phyloP scores from a whole-genome alignment of 1,140 invertebrate species.

The Cheumatopsyche charites region DNA sequence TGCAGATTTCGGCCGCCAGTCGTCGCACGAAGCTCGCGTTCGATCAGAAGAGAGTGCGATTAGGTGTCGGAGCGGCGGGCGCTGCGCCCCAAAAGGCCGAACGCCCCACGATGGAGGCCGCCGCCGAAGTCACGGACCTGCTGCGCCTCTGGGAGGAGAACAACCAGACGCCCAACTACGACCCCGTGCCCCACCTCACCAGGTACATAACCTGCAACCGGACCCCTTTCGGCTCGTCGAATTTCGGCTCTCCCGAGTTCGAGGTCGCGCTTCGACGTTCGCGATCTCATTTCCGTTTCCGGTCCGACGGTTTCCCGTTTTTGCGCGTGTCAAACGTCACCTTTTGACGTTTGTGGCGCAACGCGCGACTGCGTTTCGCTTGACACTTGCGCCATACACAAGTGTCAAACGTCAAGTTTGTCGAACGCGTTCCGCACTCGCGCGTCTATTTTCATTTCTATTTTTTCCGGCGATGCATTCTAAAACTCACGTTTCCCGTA shows the following conservation, averaged over 20 bases:
- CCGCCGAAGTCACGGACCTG: conserved; percentile 67
- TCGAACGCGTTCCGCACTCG: no score
- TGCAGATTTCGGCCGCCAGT: no score
- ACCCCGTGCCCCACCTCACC: conserved; percentile 71
- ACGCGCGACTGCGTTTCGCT: no score
- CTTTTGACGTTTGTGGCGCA: no score
- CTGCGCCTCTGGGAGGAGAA: conserved; percentile 78
- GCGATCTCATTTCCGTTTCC: not conserved
- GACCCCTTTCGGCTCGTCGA: not conserved
- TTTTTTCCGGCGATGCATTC: no score
- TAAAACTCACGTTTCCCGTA: no score
- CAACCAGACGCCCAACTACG: conserved; percentile 66
- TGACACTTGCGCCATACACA: no score
- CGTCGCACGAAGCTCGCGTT: no score
- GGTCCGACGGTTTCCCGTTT: no score
- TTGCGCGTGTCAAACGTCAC: conserved; percentile 7
- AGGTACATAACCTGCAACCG: conserved; percentile 55
- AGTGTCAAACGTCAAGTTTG: no score
- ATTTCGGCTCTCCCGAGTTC: not conserved
- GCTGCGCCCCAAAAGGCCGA: not conserved
- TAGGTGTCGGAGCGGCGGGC: not conserved
- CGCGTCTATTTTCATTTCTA: no score
- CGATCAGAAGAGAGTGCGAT: no score
- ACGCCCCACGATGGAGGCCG: conserved; percentile 16
- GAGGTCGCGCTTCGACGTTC: not conserved